Base-by-base conservation (phyloP, 2,797 vertebrate genomes). In the Nyctalus aviator region DNA sequence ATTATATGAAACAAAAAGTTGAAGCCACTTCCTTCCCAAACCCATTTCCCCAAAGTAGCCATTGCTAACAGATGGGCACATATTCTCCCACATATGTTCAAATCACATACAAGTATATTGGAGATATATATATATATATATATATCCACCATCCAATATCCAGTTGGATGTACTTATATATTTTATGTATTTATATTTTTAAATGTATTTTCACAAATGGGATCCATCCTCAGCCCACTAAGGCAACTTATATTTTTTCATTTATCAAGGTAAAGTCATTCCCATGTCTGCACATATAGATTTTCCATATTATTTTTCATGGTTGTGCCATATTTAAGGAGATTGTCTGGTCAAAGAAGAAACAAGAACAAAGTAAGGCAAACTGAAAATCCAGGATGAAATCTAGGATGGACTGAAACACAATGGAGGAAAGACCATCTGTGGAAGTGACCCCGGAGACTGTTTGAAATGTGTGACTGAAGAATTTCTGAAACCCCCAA, bases 31-130 rank as follows among this genome's bases (percentile, higher is more conserved):
- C 59, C 75, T 88, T 86, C 48, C 66, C 50, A 57, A 96, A 79
- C 84, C 77, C 59, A 82, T 94, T 90, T 95, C 92, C 78, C 88
- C 88, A 90, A 94, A 96, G 94, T 94, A 97, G 90, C 95, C 95
- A 95, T 95, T 92, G 95, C 92, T 94, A 96, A 96, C 96, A 96
- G 94, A 96, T 95, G 95, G 93, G 75, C 87, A 90, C 81, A 93
- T 91, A 88, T 77, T 92, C 91, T 96, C 91, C 84, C 91, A 94
- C 94, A 91, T 94, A 89, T 96, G 95, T 94, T 94, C 94, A 87
- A 73, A 84, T 94, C 62, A 90, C 76, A 93, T 85, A 83, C 84
- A 86, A 94, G 78, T 69, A 53, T 82, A 90, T 94, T 93, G 77
- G 76, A 84, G 50, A 77, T 85, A 88, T 88, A 71, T 91, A 68